Base-by-base conservation (phyloP, 2,888 invertebrate species). In the Zootermopsis nevadensis region DNA sequence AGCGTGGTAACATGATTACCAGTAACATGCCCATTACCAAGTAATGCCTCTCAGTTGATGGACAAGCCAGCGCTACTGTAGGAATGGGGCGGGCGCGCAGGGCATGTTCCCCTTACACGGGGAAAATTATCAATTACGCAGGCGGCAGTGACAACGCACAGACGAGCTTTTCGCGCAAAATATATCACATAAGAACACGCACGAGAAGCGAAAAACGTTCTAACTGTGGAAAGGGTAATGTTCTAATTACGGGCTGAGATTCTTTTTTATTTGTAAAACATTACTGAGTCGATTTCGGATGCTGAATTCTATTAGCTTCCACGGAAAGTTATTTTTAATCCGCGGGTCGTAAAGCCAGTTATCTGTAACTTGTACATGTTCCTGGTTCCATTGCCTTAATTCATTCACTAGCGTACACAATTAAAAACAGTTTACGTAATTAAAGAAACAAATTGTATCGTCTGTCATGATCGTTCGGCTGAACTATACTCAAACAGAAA, bases 51-150 rank as follows among this genome's bases (percentile, higher is more conserved):
- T 22, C 33, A 67, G 31, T 69, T 69, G 69, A 33, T 69, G 33
- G 33, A 69, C 33, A 69, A 33, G 69, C 69, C 30, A 8, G 15
- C 2, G 7, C 4, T 12, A n/a, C 10, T 24, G 6, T 1, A 0
- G 60, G 60, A 27, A 27, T 60, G 60, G 0, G 27, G n/a, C 10
- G 60, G 27, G n/a, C 1, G 27, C n/a, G 60, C 27, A 48, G 3
- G 1, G 60, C 60, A 60, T 60, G 27, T 60, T n/a, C 4, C 60
- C 0, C 27, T n/a, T 60, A 27, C 60, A 27, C 0, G 69, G 27
- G 69, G 33, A 33, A 33, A 33, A 69, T 33, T 69, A 69, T 69
- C 69, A 69, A 69, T 69, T 69, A 69, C 33, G 22, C 33, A 33
- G 33, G 31, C 31, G 33, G 69, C 22, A 60, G 60, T n/a, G 1